Conservation (phyloP, 1,140 invertebrate species). For the Teleogryllus occipitalis region DNA sequence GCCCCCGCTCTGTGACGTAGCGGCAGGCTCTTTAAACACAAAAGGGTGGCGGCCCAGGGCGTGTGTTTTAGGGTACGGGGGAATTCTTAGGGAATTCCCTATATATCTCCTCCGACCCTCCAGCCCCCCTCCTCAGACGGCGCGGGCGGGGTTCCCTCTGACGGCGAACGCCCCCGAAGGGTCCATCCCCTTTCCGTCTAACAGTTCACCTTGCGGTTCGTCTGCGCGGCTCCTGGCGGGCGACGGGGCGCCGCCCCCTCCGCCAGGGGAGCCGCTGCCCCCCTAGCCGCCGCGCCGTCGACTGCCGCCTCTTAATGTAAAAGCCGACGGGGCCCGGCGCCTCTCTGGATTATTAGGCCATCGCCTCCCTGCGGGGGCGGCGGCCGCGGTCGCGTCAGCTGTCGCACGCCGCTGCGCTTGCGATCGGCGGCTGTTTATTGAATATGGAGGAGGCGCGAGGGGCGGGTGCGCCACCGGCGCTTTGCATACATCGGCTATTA, state of each 20-base stretch:
- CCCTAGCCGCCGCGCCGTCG: too few species aligned
- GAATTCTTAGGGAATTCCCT: background rate
- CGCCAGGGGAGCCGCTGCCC: too few species aligned
- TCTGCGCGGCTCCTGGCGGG: background rate
- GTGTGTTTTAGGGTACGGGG: background rate
- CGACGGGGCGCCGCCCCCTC: background rate
- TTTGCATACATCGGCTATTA: constrained; percentile 4
- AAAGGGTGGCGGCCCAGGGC: background rate
- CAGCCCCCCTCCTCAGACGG: background rate
- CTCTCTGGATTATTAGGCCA: constrained; percentile 1
- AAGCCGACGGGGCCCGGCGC: background rate
- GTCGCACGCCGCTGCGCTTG: background rate
- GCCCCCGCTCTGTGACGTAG: background rate
- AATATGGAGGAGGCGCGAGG: background rate
- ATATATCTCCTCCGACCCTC: background rate
- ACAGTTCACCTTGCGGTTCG: background rate
- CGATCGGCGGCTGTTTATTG: background rate
- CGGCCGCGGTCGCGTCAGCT: background rate
- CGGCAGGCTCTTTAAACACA: background rate
- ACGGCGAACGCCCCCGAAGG: background rate
- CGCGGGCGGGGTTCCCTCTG: background rate
- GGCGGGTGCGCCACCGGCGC: too few species aligned
- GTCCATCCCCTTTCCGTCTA: background rate
- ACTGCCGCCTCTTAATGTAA: background rate
- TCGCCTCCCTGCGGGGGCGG: background rate